Conservation (phyloP, 2,797 vertebrate genomes). For the Spea hammondii region DNA sequence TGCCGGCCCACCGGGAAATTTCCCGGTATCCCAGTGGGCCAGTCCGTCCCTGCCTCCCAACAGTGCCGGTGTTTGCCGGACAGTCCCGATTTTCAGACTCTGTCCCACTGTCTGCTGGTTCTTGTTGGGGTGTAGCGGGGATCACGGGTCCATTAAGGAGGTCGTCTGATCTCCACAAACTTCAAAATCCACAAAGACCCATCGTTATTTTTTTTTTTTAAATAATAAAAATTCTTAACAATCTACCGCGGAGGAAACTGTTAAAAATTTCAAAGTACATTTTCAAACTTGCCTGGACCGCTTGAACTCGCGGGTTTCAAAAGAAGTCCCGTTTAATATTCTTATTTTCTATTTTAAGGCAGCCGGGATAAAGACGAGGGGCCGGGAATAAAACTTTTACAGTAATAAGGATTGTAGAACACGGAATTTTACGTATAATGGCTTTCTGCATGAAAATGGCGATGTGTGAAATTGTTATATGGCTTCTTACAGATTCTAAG, state of each 20-base stretch:
- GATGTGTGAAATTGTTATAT: conserved; percentile 52
- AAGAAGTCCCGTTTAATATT: conserved; percentile 27
- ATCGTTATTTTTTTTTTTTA: too few species aligned
- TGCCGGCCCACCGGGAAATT: too few species aligned
- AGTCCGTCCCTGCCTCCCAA: too few species aligned
- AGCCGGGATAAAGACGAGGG: background rate
- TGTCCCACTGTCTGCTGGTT: too few species aligned
- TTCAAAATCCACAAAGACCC: too few species aligned
- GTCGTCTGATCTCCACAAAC: too few species aligned
- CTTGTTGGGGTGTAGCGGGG: too few species aligned
- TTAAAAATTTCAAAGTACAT: conserved; percentile 19
- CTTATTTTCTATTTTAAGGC: conserved; percentile 38
- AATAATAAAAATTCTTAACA: too few species aligned
- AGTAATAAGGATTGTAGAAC: conserved; percentile 42
- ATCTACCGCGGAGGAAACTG: background rate
- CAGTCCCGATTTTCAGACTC: too few species aligned
- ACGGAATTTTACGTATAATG: conserved; percentile 44
- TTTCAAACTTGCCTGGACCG: background rate
- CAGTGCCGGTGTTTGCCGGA: too few species aligned
- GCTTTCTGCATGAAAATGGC: conserved; percentile 40
- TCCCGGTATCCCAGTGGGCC: too few species aligned
- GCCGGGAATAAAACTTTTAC: conserved; percentile 37
- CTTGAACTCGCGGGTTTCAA: conserved; percentile 32
- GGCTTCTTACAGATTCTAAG: conserved; percentile 30
- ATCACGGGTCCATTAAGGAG: too few species aligned